A percentile compares a stretch with the other conserved stretches of the same genome.
phyloP scores from a whole-genome alignment of 2,797 vertebrate species.

The Galaxias olidus region DNA sequence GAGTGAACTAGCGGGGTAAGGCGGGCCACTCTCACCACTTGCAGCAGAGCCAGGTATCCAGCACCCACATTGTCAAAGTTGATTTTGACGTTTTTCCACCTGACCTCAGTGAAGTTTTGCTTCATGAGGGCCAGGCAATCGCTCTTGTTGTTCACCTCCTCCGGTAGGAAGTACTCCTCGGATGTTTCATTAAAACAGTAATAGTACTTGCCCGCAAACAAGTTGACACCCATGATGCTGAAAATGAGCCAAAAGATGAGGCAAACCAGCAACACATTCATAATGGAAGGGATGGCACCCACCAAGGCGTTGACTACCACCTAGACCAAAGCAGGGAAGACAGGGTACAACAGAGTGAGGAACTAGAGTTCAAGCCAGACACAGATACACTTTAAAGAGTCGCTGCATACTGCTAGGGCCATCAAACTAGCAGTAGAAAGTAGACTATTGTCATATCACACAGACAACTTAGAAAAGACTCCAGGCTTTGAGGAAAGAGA shows the following conservation, averaged over 20 bases:
- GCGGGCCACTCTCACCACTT: constrained; percentile 84
- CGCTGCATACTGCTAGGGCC: constrained; percentile 75
- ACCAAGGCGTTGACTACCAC: constrained; percentile 99
- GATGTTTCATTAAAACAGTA: constrained; percentile 94
- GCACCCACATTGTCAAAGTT: constrained; percentile 99
- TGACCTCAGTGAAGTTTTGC: constrained; percentile 86
- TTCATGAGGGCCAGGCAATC: constrained; percentile 83
- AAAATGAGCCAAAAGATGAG: constrained; percentile 99
- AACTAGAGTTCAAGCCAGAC: constrained; percentile 38
- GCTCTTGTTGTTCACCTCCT: constrained; percentile 88
- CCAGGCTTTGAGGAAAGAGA: no score
- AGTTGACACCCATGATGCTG: constrained; percentile 99
- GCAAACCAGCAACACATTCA: constrained; percentile 99
- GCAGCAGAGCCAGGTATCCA: constrained; percentile 94
- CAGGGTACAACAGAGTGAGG: constrained; percentile 70
- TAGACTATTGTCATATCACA: no score
- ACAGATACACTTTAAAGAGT: constrained; percentile 39
- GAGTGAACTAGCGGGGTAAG: constrained; percentile 22
- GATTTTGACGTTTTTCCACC: constrained; percentile 99
- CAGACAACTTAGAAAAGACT: no score
- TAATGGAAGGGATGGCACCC: constrained; percentile 99
- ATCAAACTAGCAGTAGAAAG: constrained; percentile 26
- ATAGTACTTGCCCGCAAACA: constrained; percentile 99
- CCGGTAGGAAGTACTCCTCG: constrained; percentile 81
- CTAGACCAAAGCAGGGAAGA: constrained; percentile 83